Evolutionary conservation across 1,140 invertebrate species (phyloP), one percentile per base, ranked within the genome.

Genomic region (Mya arenaria): DNA sequence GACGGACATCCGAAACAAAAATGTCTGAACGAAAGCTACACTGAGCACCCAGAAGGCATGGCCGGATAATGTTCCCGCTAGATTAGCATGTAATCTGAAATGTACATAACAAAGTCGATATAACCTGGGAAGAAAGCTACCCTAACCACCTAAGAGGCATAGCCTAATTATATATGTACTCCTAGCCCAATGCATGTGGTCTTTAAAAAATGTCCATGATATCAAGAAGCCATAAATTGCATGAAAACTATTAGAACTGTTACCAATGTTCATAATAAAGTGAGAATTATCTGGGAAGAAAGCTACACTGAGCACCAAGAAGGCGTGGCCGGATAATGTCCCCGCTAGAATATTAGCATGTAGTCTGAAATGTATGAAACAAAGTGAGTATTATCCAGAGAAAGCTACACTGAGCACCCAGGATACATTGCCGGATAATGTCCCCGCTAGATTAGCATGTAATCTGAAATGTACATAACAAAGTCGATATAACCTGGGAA

Each of bases 31-130:
- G 92, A 99, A 99, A 23, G 96, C 96, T 1, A 99, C 97, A 87
- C 96, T 96, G 0, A 99, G 93, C n/a, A 99, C 98, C 98, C 98
- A 99, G 0, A 97, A 98, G 4, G 96, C 97, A 93, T 99, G 98
- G 0, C 98, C 98, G 15, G 98, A 98, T 68, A 99, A 92, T 2
- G 98, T 99, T 48, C 96, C 96, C 6, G 97, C 96, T 78, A 98
- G 95, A 93, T 97, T 96, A 5, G 97, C 97, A 92, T 98, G 97
- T 91, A 97, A 96, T 10, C 97, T 98, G 89, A 62, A 89, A n/a
- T n/a, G n/a, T n/a, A n/a, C n/a, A n/a, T n/a, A n/a, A 96, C 97
- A 94, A 99, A 99, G 92, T 96, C 95, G 86, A 95, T 95, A 82
- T 97, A 97, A 93, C 99, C 96, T 6, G 97, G 96, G 44, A 97